phyloP scores from a whole-genome alignment of 2,113 vertebrate genomes.

The Caranx ignobilis region DNA sequence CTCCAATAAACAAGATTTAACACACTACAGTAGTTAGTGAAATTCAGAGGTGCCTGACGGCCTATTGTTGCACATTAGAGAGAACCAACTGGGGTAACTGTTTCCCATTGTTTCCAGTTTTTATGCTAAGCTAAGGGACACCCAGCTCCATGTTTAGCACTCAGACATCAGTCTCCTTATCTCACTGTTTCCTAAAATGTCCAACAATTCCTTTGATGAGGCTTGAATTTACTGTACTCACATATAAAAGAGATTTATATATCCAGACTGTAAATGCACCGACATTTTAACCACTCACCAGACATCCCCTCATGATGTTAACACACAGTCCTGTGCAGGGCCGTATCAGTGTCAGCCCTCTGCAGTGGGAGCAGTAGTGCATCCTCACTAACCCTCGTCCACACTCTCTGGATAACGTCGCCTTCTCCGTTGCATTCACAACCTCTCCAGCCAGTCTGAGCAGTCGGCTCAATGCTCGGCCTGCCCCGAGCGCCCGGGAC shows the following conservation, averaged over 20 bases:
- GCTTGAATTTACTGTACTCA: neutral
- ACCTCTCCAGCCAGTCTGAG: constrained; percentile 87
- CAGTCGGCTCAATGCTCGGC: constrained; percentile 86
- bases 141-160: neutral
- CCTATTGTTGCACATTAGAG: too few relatives aligned
- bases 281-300: constrained; percentile 81
- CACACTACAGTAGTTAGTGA: neutral
- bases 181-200: too few relatives aligned
- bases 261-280: neutral
- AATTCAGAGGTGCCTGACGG: too few relatives aligned
- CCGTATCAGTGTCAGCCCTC: constrained; percentile 90
- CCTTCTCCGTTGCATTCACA: constrained; percentile 88
- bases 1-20: neutral
- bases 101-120: neutral
- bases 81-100: too few relatives aligned
- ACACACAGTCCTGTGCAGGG: constrained; percentile 90
- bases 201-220: neutral
- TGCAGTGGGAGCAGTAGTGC: constrained; percentile 93
- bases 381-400: constrained; percentile 88
- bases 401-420: constrained; percentile 85
- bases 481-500: constrained; percentile 83
- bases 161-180: neutral
- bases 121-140: neutral
- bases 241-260: neutral
- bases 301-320: constrained; percentile 92